Conservation (phyloP, 2,113 vertebrate species). For the Podarcis cretensis region DNA sequence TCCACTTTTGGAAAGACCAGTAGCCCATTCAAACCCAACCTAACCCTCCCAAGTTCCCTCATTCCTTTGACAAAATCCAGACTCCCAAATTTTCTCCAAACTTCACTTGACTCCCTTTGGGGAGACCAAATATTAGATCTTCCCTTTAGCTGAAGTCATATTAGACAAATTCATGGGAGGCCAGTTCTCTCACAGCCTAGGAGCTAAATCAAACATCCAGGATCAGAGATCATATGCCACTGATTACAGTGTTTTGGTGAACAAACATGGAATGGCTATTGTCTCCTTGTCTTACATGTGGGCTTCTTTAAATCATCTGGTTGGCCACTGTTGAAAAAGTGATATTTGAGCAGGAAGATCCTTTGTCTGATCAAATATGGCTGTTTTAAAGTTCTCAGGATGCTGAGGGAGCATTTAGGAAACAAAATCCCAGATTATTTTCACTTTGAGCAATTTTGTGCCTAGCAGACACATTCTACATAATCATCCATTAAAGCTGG, state of each 20-base stretch:
- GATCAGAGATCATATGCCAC: too few relatives aligned
- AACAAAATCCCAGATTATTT: neutral
- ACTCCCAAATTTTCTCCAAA: neutral
- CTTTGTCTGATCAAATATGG: neutral
- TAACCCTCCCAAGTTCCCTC: neutral
- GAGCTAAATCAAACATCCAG: too few relatives aligned
- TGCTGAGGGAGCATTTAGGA: conserved; percentile 26
- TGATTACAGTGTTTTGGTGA: neutral
- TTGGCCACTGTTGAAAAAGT: neutral
- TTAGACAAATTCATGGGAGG: too few relatives aligned
- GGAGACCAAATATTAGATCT: too few relatives aligned
- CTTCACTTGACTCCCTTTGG: neutral
- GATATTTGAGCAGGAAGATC: neutral
- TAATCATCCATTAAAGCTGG: neutral
- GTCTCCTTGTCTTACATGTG: neutral
- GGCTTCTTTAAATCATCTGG: neutral
- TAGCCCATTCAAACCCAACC: too few relatives aligned
- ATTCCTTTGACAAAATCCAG: neutral
- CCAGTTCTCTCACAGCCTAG: too few relatives aligned
- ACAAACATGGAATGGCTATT: too few relatives aligned
- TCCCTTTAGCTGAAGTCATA: too few relatives aligned
- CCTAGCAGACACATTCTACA: neutral
- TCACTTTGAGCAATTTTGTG: neutral
- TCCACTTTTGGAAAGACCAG: neutral
- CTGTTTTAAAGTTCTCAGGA: neutral